phyloP scores from a whole-genome alignment of 2,797 vertebrate genomes.

The Sebastes steindachneri region DNA sequence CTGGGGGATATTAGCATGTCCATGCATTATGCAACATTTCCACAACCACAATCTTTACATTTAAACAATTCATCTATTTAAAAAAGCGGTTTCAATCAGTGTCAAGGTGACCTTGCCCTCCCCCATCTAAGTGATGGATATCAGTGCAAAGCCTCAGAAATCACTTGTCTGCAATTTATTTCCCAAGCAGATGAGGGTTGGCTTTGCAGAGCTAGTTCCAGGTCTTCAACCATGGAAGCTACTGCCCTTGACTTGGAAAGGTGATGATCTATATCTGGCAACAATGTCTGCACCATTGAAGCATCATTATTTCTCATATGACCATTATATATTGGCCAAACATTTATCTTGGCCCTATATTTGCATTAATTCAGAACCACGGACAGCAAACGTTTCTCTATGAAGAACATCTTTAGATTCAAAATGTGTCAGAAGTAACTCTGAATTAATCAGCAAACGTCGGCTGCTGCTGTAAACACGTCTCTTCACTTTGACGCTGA shows the following conservation, averaged over 20 bases:
- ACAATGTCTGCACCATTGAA: not conserved
- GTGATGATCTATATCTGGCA: constrained; percentile 1
- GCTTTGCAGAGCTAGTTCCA: not conserved
- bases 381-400: not conserved
- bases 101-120: constrained; percentile 53
- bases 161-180: constrained; percentile 31
- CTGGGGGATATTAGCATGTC: not conserved
- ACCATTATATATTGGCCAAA: not conserved
- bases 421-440: not conserved
- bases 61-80: constrained; percentile 35
- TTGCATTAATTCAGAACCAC: not conserved
- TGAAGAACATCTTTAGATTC: too few relatives aligned
- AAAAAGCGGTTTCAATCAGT: constrained; percentile 29
- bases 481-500: not conserved
- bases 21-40: constrained; percentile 30
- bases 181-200: not conserved
- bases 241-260: constrained; percentile 1
- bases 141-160: constrained; percentile 33
- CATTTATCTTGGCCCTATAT: not conserved
- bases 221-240: not conserved
- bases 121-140: constrained; percentile 34
- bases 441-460: not conserved
- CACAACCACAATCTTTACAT: not conserved
- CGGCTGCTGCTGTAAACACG: not conserved
- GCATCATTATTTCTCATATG: not conserved